Evolutionary conservation across 2,888 invertebrate genomes (phyloP), one percentile per base, ranked within the genome.

Genomic region (Harpalus rufipes): DNA sequence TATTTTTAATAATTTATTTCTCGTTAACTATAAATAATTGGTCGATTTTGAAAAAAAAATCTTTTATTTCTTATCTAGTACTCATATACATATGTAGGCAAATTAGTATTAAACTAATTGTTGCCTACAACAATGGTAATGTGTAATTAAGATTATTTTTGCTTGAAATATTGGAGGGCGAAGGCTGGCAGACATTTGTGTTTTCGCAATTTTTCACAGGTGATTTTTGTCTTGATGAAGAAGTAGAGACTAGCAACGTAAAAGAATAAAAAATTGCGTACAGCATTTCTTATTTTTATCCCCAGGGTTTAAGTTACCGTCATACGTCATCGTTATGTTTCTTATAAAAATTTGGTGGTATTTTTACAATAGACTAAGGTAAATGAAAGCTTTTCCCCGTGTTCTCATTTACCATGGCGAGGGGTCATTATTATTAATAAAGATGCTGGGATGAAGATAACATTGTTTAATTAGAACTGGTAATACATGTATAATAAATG

Each of bases 251-350:
- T 16, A 10, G 44, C 44, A 39, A 41, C 72, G 72, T 72, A 72
- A 72, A 72, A 72, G 72, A 72, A 72, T 72, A 72, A 72, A 72
- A 72, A 72, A 72, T 72, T 41, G 72, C 72, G 72, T 72, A 72
- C 63, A 72, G 44, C 72, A 72, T 72, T 72, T 72, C 72, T 72
- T 72, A 44, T 72, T 63, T 63, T 72, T 72, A 72, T 72, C 72
- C 72, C 44, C 41, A 41, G 72, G 72, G 72, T 72, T 72, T 72
- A 72, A 72, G 72, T 72, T 72, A 44, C 72, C 44, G 72, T 44
- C 44, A 72, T 72, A 72, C 44, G 72, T 72, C 72, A 72, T 72
- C 72, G 44, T 72, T 72, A 72, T 72, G 44, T 72, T 72, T 72
- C 72, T 72, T 72, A 72, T 72, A 41, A 72, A 72, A 72, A 44